These are phyloP conservation scores for Hemicordylus capensis DNA, from an alignment of 2,113 vertebrate genomes.

Conservation along the genomic window DNA sequence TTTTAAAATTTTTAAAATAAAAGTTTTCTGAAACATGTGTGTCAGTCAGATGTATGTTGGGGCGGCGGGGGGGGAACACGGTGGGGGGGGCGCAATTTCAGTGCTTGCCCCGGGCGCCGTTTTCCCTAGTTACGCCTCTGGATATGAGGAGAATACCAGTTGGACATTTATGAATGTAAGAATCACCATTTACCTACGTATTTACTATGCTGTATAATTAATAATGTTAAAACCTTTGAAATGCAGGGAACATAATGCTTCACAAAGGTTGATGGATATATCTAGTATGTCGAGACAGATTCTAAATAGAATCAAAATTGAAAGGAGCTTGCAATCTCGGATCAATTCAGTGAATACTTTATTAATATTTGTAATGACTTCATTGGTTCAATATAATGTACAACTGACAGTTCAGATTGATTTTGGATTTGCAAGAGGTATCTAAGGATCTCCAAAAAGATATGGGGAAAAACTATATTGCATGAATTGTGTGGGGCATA, in stretches of 20 bases:
- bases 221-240: not conserved
- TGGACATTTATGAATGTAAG: not conserved
- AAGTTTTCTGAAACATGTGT: no score
- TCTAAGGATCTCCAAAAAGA: not conserved
- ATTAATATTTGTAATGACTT: slow-evolving; percentile 1
- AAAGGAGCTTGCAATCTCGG: not conserved
- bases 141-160: not conserved
- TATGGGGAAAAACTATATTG: not conserved
- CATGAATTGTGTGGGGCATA: not conserved
- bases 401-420: not conserved
- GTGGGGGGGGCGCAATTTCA: no score
- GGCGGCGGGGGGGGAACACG: no score
- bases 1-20: no score
- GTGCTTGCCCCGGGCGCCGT: no score
- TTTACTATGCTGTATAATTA: not conserved
- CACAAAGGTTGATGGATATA: not conserved
- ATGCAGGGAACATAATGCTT: not conserved
- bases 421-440: not conserved
- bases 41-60: no score
- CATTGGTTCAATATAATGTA: not conserved
- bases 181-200: not conserved
- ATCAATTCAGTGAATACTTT: not conserved
- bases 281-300: not conserved
- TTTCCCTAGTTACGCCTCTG: no score
- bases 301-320: not conserved